A percentile compares a stretch with the other conserved stretches of the same genome.
Conservation (phyloP, 2,797 vertebrate species). For the Rhinophrynus dorsalis region DNA sequence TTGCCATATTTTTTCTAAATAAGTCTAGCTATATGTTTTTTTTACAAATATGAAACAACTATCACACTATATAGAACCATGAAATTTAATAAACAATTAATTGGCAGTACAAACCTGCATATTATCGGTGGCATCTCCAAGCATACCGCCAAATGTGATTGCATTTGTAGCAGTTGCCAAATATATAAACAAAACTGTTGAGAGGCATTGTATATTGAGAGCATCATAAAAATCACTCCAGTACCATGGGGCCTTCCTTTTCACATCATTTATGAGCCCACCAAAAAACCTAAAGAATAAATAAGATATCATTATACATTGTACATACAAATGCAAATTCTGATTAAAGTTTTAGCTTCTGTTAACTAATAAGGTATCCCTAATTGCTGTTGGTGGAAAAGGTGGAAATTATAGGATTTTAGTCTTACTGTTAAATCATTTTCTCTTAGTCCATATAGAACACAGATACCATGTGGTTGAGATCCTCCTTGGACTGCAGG, state of each 20-base stretch:
- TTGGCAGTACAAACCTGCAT: slow-evolving; percentile 63
- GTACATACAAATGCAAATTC: too few relatives aligned
- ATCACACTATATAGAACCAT: background rate
- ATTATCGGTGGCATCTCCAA: slow-evolving; percentile 72
- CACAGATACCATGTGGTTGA: too few relatives aligned
- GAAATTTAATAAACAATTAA: background rate
- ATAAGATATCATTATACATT: background rate
- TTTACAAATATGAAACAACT: too few relatives aligned
- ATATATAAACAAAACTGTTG: slow-evolving; percentile 74
- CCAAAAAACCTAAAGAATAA: slow-evolving; percentile 67
- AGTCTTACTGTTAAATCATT: too few relatives aligned
- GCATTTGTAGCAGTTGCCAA: slow-evolving; percentile 71
- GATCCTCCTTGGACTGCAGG: too few relatives aligned
- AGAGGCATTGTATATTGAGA: slow-evolving; percentile 72
- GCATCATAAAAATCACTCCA: slow-evolving; percentile 69
- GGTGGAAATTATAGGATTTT: too few relatives aligned
- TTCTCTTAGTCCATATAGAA: too few relatives aligned
- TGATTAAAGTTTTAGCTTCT: too few relatives aligned
- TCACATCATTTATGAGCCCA: slow-evolving; percentile 69
- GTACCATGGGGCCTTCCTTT: slow-evolving; percentile 68
- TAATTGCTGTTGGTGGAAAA: too few relatives aligned
- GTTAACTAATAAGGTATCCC: too few relatives aligned
- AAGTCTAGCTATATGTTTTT: too few relatives aligned
- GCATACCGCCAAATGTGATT: slow-evolving; percentile 75
- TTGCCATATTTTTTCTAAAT: too few relatives aligned